Evolutionary conservation across 2,888 invertebrate genomes (phyloP).

Genomic region (Tipula helvola): DNA sequence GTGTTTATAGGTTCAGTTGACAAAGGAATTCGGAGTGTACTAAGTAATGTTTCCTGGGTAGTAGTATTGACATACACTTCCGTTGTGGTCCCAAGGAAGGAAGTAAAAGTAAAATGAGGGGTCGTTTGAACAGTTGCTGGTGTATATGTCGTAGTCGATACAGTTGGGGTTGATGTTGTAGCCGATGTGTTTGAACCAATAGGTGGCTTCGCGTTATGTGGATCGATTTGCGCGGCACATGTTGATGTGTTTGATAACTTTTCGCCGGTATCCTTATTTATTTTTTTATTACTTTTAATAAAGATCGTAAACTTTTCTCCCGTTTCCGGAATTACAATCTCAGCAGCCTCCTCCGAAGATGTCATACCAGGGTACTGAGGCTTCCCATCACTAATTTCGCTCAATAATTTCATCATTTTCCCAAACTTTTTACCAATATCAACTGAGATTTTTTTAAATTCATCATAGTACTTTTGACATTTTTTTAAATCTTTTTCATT

Average conservation of each 20-base stretch:
- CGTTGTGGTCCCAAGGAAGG: neutral
- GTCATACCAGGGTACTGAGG: neutral
- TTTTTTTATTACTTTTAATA: neutral
- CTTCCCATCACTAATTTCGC: neutral
- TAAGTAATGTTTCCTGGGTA: neutral
- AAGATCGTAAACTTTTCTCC: neutral
- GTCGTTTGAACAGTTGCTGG: neutral
- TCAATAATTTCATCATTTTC: neutral
- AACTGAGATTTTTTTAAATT: neutral
- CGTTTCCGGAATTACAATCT: neutral
- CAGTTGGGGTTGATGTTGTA: neutral
- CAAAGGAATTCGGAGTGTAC: neutral
- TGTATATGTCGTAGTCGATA: neutral
- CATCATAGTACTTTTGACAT: neutral
- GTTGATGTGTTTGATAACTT: neutral
- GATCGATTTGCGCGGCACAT: neutral
- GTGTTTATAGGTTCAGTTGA: neutral
- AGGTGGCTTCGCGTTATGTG: neutral
- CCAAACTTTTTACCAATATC: neutral
- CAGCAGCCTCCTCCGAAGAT: neutral
- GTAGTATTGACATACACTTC: neutral
- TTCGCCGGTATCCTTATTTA: neutral
- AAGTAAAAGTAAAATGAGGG: neutral
- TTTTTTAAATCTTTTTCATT: neutral
- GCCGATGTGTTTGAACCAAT: neutral